Conservation (phyloP, 2,888 invertebrate species). For the Drosophila mayaguana region DNA sequence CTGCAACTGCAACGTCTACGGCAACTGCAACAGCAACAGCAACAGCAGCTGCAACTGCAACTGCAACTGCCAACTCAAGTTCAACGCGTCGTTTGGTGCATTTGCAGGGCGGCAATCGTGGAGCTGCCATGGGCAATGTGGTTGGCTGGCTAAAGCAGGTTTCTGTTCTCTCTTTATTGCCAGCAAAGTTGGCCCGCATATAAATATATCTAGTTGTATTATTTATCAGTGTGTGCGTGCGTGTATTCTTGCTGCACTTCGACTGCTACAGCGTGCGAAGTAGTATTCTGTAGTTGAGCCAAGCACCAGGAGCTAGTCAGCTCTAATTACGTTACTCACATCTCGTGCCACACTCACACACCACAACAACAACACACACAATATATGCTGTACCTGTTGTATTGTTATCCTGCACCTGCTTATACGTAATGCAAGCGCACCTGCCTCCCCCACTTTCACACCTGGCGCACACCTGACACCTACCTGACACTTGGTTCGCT, state of each 20-base stretch:
- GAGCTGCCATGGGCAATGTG: constrained; percentile 90
- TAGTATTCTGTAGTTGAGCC: constrained; percentile 3
- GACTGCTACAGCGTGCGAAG: not conserved
- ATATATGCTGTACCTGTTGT: constrained; percentile 19
- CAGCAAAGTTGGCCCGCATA: constrained; percentile 3
- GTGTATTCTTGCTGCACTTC: constrained; percentile 25
- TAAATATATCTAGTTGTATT: not conserved
- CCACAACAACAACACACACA: not conserved
- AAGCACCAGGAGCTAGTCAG: constrained; percentile 22
- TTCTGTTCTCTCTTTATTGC: constrained; percentile 53
- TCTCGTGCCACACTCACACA: constrained; percentile 3
- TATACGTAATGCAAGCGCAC: constrained; percentile 33
- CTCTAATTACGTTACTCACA: constrained; percentile 34
- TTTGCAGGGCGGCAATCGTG: constrained; percentile 86
- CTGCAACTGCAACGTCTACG: not conserved
- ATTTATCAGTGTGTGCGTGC: not conserved
- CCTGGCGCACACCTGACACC: not conserved
- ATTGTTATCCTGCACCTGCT: constrained; percentile 31
- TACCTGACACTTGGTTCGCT: not conserved
- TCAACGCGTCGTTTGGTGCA: constrained; percentile 86
- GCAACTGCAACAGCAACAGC: not conserved
- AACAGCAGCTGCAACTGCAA: not conserved
- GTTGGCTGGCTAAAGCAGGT: constrained; percentile 94
- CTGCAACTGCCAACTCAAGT: constrained; percentile 49
- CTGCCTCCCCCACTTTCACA: not conserved